These are phyloP conservation scores for Urophycis tenuis DNA, from an alignment of 2,797 vertebrate species.

Conservation along the genomic window DNA sequence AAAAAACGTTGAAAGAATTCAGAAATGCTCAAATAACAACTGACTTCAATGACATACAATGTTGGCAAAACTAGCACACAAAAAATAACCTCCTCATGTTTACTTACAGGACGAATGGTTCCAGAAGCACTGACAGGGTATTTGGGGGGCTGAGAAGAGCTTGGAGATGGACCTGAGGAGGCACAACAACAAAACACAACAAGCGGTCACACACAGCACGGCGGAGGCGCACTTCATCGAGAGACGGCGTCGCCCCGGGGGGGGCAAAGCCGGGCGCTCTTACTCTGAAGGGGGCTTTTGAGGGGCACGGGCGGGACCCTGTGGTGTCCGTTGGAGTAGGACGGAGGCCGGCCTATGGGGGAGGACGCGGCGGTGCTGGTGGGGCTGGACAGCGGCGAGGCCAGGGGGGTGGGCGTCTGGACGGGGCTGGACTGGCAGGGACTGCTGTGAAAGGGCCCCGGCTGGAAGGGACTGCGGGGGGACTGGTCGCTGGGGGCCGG, in stretches of 20 bases:
- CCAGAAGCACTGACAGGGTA: slow-evolving; percentile 75
- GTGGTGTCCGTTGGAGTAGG: slow-evolving; percentile 78
- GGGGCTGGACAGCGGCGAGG: slow-evolving; percentile 57
- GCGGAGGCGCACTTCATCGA: background rate
- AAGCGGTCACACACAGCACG: background rate
- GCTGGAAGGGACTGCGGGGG: slow-evolving; percentile 51
- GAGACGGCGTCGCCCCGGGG: background rate
- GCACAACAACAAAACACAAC: background rate
- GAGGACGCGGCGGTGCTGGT: slow-evolving; percentile 76
- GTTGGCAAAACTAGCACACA: background rate
- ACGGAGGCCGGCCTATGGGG: slow-evolving; percentile 77
- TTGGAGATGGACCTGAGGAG: slow-evolving; percentile 64
- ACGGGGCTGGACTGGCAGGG: slow-evolving; percentile 75
- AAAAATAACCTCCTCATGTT: background rate
- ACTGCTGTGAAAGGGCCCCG: slow-evolving; percentile 67
- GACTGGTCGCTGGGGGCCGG: slow-evolving; percentile 57
- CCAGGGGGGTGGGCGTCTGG: slow-evolving; percentile 66
- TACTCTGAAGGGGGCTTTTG: slow-evolving; percentile 63
- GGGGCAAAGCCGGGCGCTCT: slow-evolving; percentile 24
- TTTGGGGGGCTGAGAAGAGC: slow-evolving; percentile 76
- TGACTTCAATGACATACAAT: background rate
- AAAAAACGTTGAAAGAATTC: background rate
- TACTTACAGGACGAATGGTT: slow-evolving; percentile 88
- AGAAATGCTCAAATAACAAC: background rate
- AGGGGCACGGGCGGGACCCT: slow-evolving; percentile 51